Evolutionary conservation across 1,140 invertebrate species (phyloP).

Genomic region (Hirudo medicinalis): DNA sequence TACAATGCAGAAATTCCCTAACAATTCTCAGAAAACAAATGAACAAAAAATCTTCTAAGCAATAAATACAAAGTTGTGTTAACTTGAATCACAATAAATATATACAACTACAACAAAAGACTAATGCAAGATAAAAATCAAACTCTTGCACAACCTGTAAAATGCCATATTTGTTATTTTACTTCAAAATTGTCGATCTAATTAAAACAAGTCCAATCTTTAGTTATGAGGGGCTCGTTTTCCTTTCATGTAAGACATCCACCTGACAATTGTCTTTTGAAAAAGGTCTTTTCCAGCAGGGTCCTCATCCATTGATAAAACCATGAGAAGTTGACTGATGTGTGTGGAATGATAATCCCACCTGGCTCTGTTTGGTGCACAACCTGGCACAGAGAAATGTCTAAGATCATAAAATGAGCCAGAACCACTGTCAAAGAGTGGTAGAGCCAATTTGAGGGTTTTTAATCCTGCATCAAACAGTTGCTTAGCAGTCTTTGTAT

Average conservation of each 20-base stretch:
- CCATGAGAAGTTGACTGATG: constrained; percentile 80
- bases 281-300: constrained; percentile 49
- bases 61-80: no score
- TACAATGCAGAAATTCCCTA: no score
- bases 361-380: constrained; percentile 67
- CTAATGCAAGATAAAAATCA: constrained; percentile 15
- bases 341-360: constrained; percentile 99
- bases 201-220: constrained; percentile 11
- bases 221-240: constrained; percentile 36
- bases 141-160: constrained; percentile 1
- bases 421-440: constrained; percentile 84
- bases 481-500: constrained; percentile 29
- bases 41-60: no score
- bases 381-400: constrained; percentile 67
- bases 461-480: constrained; percentile 73
- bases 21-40: no score
- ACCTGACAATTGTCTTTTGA: constrained; percentile 69
- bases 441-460: constrained; percentile 75
- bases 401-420: constrained; percentile 92
- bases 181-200: not conserved
- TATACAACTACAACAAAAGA: no score
- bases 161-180: no score
- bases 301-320: constrained; percentile 67
- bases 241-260: constrained; percentile 89
- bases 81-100: no score